A percentile compares a stretch with the other conserved stretches of the same genome.
These are phyloP conservation scores for Phocides pigmalion DNA, from an alignment of 1,140 invertebrate genomes.

Conservation along the genomic window DNA sequence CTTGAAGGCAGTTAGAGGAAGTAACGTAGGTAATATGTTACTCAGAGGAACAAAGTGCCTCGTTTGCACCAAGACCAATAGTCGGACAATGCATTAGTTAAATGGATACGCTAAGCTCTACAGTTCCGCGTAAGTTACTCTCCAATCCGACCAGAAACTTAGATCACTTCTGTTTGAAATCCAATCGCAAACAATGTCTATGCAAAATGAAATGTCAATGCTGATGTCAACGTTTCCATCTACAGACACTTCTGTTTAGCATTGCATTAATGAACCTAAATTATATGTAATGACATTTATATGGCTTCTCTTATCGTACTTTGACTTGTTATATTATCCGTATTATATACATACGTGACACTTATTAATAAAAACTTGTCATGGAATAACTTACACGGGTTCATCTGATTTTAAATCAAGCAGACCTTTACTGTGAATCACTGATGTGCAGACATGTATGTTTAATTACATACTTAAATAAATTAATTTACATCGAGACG, in stretches of 20 bases:
- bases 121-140: conserved; percentile 71
- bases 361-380: no score
- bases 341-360: no score
- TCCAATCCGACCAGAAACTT: conserved; percentile 71
- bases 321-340: no score
- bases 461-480: no score
- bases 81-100: conserved; percentile 80
- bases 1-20: conserved; percentile 47
- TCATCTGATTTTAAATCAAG: no score
- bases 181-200: conserved; percentile 65
- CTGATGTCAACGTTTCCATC: conserved; percentile 41
- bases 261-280: not conserved
- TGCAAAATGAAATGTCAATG: conserved; percentile 61
- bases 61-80: conserved; percentile 77
- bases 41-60: conserved; percentile 72
- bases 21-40: conserved; percentile 69
- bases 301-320: no score
- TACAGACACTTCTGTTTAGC: conserved; percentile 16
- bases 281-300: no score
- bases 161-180: conserved; percentile 68
- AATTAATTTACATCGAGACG: no score
- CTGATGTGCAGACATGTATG: no score
- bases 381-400: no score
- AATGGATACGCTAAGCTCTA: conserved; percentile 73
- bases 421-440: no score